These are phyloP conservation scores for Acleris emargana DNA, from an alignment of 2,888 invertebrate genomes.

Conservation along the genomic window DNA sequence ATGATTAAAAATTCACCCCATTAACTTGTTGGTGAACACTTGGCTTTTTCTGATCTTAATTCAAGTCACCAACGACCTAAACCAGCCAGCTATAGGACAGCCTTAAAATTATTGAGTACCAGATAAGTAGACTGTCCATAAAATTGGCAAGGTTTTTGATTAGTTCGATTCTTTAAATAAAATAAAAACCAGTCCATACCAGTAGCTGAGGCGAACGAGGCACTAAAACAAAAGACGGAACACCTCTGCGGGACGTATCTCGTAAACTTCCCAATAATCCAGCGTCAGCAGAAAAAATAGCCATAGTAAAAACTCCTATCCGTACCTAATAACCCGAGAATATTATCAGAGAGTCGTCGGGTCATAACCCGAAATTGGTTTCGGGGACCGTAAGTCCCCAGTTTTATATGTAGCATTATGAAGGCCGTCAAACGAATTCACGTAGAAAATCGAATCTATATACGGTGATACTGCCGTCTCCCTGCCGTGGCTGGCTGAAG, in stretches of 20 bases:
- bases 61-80: no score
- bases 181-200: conserved; percentile 57
- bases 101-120: not conserved
- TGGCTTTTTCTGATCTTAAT: no score
- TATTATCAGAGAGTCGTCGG: conserved; percentile 84
- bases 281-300: conserved; percentile 81
- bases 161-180: conserved; percentile 49
- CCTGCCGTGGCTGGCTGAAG: conserved; percentile 74
- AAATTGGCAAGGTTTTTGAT: conserved; percentile 16
- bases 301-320: conserved; percentile 84
- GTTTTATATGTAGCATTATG: conserved; percentile 85
- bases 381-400: conserved; percentile 84
- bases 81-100: no score
- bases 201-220: conserved; percentile 52
- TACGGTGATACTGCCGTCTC: conserved; percentile 81
- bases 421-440: conserved; percentile 85
- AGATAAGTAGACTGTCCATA: not conserved
- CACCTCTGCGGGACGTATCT: conserved; percentile 48
- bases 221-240: conserved; percentile 53
- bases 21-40: no score
- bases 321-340: conserved; percentile 84
- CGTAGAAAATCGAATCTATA: conserved; percentile 85
- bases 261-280: conserved; percentile 81
- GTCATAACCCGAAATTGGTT: conserved; percentile 85
- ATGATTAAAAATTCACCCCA: no score